These are phyloP conservation scores for Chamaedrilus cognettii DNA, from an alignment of 2,888 invertebrate species.

Conservation along the genomic window DNA sequence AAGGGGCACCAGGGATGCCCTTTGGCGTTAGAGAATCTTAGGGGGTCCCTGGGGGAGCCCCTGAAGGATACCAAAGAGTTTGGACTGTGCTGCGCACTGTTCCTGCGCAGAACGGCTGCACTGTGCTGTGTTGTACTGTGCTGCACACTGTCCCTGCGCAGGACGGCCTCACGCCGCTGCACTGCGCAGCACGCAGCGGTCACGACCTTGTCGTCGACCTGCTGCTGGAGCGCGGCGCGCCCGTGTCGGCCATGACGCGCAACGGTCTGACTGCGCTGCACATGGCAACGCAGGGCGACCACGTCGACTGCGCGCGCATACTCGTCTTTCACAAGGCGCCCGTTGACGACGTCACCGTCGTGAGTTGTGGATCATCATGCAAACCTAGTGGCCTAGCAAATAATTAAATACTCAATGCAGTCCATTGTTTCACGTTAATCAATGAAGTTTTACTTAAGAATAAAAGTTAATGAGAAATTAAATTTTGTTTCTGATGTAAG, in stretches of 20 bases:
- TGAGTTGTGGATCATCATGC: too few species aligned
- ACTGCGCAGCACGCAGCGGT: conserved; percentile 73
- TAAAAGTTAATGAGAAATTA: too few species aligned
- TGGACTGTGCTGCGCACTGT: too few species aligned
- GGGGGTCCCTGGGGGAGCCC: too few species aligned
- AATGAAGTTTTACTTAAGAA: background rate
- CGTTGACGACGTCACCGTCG: conserved; percentile 75
- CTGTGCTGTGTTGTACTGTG: background rate
- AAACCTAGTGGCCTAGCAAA: background rate
- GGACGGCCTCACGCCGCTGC: conserved; percentile 37
- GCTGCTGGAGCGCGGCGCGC: conserved; percentile 93
- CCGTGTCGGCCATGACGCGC: conserved; percentile 98
- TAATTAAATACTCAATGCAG: background rate
- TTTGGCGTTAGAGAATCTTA: too few species aligned
- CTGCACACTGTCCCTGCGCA: background rate
- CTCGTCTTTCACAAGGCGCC: conserved; percentile 91
- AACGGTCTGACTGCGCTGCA: conserved; percentile 80
- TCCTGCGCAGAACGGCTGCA: too few species aligned
- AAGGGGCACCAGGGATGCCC: too few species aligned
- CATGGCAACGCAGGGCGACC: conserved; percentile 95
- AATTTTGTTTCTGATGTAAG: too few species aligned
- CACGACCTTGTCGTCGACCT: conserved; percentile 95
- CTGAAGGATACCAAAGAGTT: too few species aligned
- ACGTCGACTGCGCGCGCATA: conserved; percentile 94
- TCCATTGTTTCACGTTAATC: background rate